A percentile compares a stretch with the other conserved stretches of the same genome.
Evolutionary conservation across 2,888 invertebrate species (phyloP).

Genomic region (Clitarchus hookeri): DNA sequence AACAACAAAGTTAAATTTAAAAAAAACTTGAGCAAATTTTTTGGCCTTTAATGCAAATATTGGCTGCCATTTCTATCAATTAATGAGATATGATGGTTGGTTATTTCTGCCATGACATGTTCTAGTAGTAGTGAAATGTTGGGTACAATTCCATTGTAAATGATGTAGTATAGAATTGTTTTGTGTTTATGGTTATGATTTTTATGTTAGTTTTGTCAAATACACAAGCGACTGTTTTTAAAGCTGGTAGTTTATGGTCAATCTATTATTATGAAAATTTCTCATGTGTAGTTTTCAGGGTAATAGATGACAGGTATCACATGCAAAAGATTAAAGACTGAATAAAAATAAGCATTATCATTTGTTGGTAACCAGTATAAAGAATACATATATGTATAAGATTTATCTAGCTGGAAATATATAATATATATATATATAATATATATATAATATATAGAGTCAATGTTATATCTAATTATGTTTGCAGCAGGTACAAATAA

Average conservation of each 20-base stretch:
- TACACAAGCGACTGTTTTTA: not conserved
- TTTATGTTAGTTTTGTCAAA: not conserved
- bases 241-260: constrained; percentile 9
- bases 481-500: constrained; percentile 14
- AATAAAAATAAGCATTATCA: not conserved
- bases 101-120: not conserved
- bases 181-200: not conserved
- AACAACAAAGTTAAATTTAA: not conserved
- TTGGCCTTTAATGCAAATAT: not conserved
- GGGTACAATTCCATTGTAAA: constrained; percentile 1
- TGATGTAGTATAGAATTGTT: constrained; percentile 1
- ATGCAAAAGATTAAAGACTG: constrained; percentile 8
- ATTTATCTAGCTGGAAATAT: constrained; percentile 14
- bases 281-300: not conserved
- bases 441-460: not conserved
- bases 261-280: not conserved
- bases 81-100: not conserved
- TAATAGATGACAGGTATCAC: constrained; percentile 1
- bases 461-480: not conserved
- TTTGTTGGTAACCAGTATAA: not conserved
- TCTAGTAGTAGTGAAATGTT: not conserved
- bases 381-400: not conserved
- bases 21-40: not conserved
- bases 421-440: not conserved
- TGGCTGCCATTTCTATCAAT: not conserved